Percentiles rank a stretch among this genome's conserved stretches.
Evolutionary conservation across 2,888 invertebrate species (phyloP).

Genomic region (Deilephila elpenor): DNA sequence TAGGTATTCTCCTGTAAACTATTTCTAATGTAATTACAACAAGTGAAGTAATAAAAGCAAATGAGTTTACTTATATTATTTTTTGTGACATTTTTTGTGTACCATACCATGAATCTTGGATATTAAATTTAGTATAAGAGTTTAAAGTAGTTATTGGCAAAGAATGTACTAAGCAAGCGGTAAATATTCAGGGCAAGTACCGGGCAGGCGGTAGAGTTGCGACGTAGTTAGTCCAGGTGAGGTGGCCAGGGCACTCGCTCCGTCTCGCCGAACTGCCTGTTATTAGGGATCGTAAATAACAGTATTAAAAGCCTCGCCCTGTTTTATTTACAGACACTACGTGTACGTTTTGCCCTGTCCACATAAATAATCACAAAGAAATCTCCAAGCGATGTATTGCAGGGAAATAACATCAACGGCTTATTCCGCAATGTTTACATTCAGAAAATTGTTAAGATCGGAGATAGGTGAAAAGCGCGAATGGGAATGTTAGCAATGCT

Average conservation of each 20-base stretch:
- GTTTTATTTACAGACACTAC: constrained; percentile 76
- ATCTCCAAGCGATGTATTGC: constrained; percentile 19
- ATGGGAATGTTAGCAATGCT: constrained; percentile 45
- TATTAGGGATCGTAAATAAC: constrained; percentile 81
- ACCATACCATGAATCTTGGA: no score
- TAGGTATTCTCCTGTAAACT: no score
- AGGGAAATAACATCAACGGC: constrained; percentile 17
- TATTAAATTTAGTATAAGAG: no score
- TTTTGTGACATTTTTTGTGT: no score
- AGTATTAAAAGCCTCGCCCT: constrained; percentile 71
- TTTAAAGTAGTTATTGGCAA: neutral
- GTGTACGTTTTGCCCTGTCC: constrained; percentile 58
- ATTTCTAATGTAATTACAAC: no score
- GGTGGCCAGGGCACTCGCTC: constrained; percentile 40
- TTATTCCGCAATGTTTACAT: constrained; percentile 14
- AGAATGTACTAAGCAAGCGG: constrained; percentile 56
- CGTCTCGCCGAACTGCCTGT: constrained; percentile 52
- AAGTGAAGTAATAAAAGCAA: no score
- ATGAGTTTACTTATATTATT: no score
- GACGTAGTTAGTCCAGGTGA: constrained; percentile 48
- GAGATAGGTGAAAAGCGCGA: constrained; percentile 30
- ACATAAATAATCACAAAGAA: constrained; percentile 51
- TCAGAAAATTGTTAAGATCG: constrained; percentile 26
- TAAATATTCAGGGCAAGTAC: constrained; percentile 74
- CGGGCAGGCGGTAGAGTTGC: constrained; percentile 51